Base-by-base conservation (phyloP, 1,140 invertebrate species). In the Orchesella cincta region DNA sequence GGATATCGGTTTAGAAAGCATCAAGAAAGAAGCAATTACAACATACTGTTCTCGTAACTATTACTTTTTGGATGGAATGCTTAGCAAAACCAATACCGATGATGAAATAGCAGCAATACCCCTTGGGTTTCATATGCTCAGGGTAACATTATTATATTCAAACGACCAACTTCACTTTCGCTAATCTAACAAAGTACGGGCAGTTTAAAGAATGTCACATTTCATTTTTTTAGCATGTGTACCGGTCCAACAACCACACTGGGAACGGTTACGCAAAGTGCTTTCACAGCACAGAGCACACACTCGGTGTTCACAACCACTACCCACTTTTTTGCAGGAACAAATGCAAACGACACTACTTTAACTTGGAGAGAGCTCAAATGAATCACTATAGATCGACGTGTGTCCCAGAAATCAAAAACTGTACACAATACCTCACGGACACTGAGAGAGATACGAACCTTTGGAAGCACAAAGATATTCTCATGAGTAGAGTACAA, bases 381-480 rank as follows among this genome's bases (percentile, higher is more conserved):
- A 85, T 90, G 78, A 88, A 90, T 80, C 90, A 91, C 85, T 91
- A 90, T 78, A 88, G 84, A 39, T 75, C 31, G 0, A 54, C 57
- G 8, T 87, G 86, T 79, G 85, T 86, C 1, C 54, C 54, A 36
- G 33, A 70, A 3, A 51, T 76, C 1, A 75, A 31, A 29, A 54
- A 57, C 20, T 70, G 71, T 16, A 39, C 76, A 1, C 46, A 12
- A 0, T 67, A 67, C n/a, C 28, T 33, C 8, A 8, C 14, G 31
- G 62, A 67, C 31, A 14, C 31, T 31, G 31, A 18, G 33, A 8
- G 3, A 23, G 62, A 67, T 29, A 67, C 26, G 33, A 67, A 67
- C 8, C 23, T 67, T 1, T 67, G 62, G 62, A 16, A 23, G 5
- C 26, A n/a, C 23, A 26, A 57, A 26, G 23, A 57, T n/a, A 3